These are phyloP conservation scores for Platygyra sinensis DNA, from an alignment of 64 coral and sea anemone genomes.

Conservation along the genomic window DNA sequence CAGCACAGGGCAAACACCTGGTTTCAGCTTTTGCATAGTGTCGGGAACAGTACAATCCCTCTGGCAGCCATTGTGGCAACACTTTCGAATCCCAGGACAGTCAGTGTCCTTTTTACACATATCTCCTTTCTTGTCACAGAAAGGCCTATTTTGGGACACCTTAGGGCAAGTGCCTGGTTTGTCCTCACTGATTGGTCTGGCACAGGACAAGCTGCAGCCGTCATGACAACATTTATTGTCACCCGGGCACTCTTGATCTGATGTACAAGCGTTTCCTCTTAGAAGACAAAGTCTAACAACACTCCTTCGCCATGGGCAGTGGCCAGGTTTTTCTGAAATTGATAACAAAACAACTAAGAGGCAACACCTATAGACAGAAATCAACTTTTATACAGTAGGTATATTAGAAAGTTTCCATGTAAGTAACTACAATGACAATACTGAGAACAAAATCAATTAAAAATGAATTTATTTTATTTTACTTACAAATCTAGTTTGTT, in stretches of 20 bases:
- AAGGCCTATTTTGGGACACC: neutral
- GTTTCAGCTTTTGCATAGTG: slow-evolving; percentile 19
- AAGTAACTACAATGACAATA: no score
- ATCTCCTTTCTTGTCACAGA: slow-evolving; percentile 25
- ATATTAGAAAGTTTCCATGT: no score
- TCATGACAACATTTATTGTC: slow-evolving; percentile 20
- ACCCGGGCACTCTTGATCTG: slow-evolving; percentile 17
- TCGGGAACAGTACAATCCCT: slow-evolving; percentile 30
- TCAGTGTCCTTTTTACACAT: slow-evolving; percentile 40
- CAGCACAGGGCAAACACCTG: slow-evolving; percentile 36
- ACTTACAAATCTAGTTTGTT: no score
- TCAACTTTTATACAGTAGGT: no score
- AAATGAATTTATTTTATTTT: no score
- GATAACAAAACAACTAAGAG: neutral
- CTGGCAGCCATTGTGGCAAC: slow-evolving; percentile 56
- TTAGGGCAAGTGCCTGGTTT: slow-evolving; percentile 59
- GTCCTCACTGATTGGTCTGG: neutral
- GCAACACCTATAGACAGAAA: no score
- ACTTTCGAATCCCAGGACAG: slow-evolving; percentile 53
- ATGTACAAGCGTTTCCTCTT: slow-evolving; percentile 1
- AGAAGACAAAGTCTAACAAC: neutral
- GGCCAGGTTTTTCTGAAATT: slow-evolving; percentile 16
- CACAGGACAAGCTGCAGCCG: slow-evolving; percentile 6
- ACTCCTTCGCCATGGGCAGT: slow-evolving; percentile 21
- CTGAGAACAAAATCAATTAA: no score